Evolutionary conservation across 2,113 vertebrate species (phyloP).

Genomic region (Thamnaconus septentrionalis): DNA sequence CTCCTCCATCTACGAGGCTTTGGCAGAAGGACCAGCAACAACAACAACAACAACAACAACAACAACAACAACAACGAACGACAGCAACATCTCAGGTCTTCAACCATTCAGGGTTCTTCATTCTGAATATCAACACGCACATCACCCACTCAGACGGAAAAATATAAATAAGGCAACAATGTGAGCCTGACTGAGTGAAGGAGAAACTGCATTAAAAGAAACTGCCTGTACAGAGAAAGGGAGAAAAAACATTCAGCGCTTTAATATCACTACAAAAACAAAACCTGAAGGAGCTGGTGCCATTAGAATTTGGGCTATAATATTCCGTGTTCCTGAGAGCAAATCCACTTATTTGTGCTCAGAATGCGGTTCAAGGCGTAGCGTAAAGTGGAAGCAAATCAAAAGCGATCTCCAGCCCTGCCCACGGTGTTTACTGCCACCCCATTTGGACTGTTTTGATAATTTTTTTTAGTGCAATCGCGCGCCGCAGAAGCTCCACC

Average conservation of each 20-base stretch:
- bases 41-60: neutral
- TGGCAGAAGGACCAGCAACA: neutral
- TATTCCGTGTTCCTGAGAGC: neutral
- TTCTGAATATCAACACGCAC: too few species aligned
- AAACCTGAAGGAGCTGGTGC: constrained; percentile 15
- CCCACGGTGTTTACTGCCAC: neutral
- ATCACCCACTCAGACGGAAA: too few species aligned
- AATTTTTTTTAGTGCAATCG: constrained; percentile 9
- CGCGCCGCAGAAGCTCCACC: constrained; percentile 32
- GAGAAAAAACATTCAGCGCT: constrained; percentile 14
- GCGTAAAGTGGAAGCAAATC: constrained; percentile 6
- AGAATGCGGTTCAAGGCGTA: neutral
- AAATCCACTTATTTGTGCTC: constrained; percentile 1
- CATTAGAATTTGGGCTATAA: constrained; percentile 17
- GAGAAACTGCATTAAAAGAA: too few species aligned
- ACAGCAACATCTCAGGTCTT: too few species aligned
- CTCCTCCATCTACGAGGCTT: too few species aligned
- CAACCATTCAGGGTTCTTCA: too few species aligned
- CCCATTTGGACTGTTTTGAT: constrained; percentile 22
- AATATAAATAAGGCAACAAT: too few species aligned
- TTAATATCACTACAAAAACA: constrained; percentile 21
- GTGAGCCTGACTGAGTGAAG: too few species aligned
- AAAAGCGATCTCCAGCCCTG: neutral
- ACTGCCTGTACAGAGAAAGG: too few species aligned
- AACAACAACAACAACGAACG: neutral